Conservation (phyloP, 37 sponge, comb jelly and placozoan genomes). For the Dysidea cf. avara region DNA sequence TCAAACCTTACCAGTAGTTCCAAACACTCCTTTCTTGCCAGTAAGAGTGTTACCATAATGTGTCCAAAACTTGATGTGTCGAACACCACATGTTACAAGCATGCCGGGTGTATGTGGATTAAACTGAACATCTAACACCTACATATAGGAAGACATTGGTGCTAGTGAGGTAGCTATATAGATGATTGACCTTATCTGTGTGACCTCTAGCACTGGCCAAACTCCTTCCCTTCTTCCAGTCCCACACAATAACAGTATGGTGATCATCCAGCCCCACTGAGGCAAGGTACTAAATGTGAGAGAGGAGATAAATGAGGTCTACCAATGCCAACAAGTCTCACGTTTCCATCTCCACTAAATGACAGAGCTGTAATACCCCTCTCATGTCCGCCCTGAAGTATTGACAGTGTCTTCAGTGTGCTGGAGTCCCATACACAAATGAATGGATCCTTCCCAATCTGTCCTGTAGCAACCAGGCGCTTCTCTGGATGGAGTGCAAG, state of each 20-base stretch:
- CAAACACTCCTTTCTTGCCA: conserved; percentile 88
- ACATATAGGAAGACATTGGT: neutral
- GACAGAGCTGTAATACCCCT: conserved; percentile 78
- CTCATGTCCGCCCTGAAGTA: conserved; percentile 81
- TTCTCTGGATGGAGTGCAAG: conserved; percentile 91
- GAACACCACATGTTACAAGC: conserved; percentile 92
- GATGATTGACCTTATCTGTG: conserved; percentile 53
- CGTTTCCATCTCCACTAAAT: conserved; percentile 84
- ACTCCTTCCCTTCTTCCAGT: conserved; percentile 86
- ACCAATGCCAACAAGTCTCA: conserved; percentile 18
- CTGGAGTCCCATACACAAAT: conserved; percentile 91
- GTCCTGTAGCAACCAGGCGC: conserved; percentile 87
- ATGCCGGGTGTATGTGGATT: conserved; percentile 43
- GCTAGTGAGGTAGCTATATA: neutral
- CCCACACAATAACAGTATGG: conserved; percentile 83
- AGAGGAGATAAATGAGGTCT: neutral
- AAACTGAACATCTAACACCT: conserved; percentile 90
- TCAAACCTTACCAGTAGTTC: conserved; percentile 66
- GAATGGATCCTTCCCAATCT: conserved; percentile 87
- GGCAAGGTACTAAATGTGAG: conserved; percentile 59
- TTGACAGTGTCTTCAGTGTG: conserved; percentile 79
- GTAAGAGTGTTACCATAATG: conserved; percentile 87
- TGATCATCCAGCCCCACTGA: conserved; percentile 90
- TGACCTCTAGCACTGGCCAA: conserved; percentile 69
- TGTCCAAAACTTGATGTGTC: conserved; percentile 97